Base-by-base conservation (phyloP, 2,113 vertebrate species). In the Nothoprocta perdicaria region DNA sequence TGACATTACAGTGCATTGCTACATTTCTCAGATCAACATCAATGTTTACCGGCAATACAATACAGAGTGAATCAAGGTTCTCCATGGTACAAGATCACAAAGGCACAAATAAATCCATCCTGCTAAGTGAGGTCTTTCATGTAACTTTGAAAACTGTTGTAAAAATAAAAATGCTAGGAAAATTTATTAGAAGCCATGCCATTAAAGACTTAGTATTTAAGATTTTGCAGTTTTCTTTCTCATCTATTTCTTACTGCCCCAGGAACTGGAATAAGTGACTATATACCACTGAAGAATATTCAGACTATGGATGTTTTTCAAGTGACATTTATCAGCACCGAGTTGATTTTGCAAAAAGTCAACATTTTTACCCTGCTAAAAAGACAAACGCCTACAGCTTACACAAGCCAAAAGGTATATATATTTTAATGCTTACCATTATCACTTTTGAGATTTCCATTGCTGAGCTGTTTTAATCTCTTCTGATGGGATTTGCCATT, bases 401-500 rank as follows among this genome's bases (percentile, higher is more conserved):
- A 43, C 31, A 43, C 12, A 52, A 18, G 5, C 24, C 15, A 50
- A 67, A 60, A 75, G 2, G 18, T 16, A 10, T 24, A 69, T 2
- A 35, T 15, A 61, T 31, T 65, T 89, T 35, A 52, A 91, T 43
- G 22, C 97, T 98, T 94, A 98, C 98, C 97, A 15, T 69, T 95
- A 76, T 97, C 96, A 19, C 24, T 96, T 88, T 96, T 97, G 69
- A 96, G 46, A 84, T 84, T 96, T 48, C 97, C 97, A 2, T 95
- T 97, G 90, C 89, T 97, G 76, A 98, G 97, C 53, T 98, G 98
- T 73, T 98, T 98, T 55, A 98, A 53, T 84, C 98, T 96, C 92
- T 98, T 98, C 79, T 98, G 97, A 86, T 98, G 98, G 43, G 98
- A 98, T 90, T 98, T 98, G 73, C 98, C 98, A 0, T 97, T 98